Evolutionary conservation across 1,140 invertebrate species (phyloP), one percentile per base, ranked within the genome.

Genomic region (Zaprionus taronus): DNA sequence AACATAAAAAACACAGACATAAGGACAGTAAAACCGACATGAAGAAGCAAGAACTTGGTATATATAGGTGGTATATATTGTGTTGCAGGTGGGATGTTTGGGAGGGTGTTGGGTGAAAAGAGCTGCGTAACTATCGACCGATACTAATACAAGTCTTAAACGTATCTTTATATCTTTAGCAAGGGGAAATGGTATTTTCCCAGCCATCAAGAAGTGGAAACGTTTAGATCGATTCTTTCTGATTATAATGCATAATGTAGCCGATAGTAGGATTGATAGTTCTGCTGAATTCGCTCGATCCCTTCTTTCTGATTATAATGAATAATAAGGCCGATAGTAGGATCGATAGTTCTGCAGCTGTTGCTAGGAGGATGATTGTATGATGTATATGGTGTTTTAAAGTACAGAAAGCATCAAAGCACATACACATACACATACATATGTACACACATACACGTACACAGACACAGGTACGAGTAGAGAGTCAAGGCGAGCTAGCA

Each of bases 391-490:
- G 44, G 41, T 49, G 41, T 58, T 17, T 14, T 12, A 22, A 22
- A 26, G 17, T 6, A 17, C 9, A 31, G 7, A 31, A 11, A 47
- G 41, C 41, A 24, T 38, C 31, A 12, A 47, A 34, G 60, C 49
- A 53, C 49, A 53, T 26, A 55, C 51, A 70, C 15, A 17, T 31
- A 20, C n/a, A 49, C 68, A 72, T 47, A 70, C 68, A 72, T 47
- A 70, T 47, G 51, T 58, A 66, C 53, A 49, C 12, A 51, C 49
- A 51, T 22, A 55, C 44, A 49, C 15, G 17, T 56, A 56, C 15
- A 22, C n/a, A 15, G 4, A 15, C 20, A 53, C 22, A n/a, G 17
- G 41, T 72, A 73, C 71, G 56, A 60, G 47, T 55, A 28, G 63
- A 72, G 55, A 72, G 55, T 31, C 51, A 36, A 56, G 61, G 51